phyloP scores from a whole-genome alignment of 1,140 invertebrate genomes.

The Zaprionus camerounensis region DNA sequence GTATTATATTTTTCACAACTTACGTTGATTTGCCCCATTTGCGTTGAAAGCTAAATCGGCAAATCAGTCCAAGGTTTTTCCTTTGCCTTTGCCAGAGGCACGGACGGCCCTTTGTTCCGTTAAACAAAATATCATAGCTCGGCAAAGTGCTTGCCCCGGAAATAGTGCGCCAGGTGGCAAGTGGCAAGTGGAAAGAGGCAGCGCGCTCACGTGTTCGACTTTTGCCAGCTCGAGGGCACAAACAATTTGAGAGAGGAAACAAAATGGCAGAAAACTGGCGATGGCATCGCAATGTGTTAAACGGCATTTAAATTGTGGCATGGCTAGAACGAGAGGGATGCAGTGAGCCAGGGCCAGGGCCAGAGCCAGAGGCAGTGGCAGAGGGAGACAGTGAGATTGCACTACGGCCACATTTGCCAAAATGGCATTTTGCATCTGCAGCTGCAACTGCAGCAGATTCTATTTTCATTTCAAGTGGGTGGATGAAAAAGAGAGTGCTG shows the following conservation, averaged over 20 bases:
- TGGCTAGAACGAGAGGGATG: neutral
- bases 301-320: slow-evolving; percentile 5
- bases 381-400: neutral
- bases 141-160: slow-evolving; percentile 5
- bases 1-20: neutral
- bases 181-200: neutral
- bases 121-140: slow-evolving; percentile 1
- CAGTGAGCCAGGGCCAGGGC: neutral
- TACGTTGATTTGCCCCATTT: slow-evolving; percentile 4
- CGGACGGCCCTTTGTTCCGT: slow-evolving; percentile 2
- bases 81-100: neutral
- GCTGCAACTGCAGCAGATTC: slow-evolving; percentile 2
- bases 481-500: no score
- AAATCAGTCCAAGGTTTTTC: slow-evolving; percentile 4
- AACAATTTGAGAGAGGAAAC: slow-evolving; percentile 7
- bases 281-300: slow-evolving; percentile 7
- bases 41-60: slow-evolving; percentile 2
- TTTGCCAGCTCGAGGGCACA: slow-evolving; percentile 3
- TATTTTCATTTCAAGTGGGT: neutral
- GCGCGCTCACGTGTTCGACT: slow-evolving; percentile 5
- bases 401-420: slow-evolving; percentile 1
- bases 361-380: no score
- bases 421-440: slow-evolving; percentile 4
- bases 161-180: slow-evolving; percentile 2
- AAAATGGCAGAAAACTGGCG: slow-evolving; percentile 6